Evolutionary conservation across 2,888 invertebrate species (phyloP), one percentile per base, ranked within the genome.

Genomic region (Anoncus sp.): DNA sequence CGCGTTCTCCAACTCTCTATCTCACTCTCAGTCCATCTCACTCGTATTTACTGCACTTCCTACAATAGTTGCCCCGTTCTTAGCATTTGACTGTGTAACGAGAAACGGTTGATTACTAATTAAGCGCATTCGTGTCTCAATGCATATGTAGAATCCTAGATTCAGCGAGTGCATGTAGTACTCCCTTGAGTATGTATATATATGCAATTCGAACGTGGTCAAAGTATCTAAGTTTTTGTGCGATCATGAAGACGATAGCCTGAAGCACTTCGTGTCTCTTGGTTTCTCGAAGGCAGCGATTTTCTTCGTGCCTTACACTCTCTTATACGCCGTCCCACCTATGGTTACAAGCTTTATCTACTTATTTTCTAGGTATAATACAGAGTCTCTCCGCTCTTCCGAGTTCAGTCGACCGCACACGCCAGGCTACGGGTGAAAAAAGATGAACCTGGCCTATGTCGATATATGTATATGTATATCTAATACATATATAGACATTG

Each of bases 31-130:
- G 20, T 45, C 62, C 47, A 6, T 55, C 62, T 31, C 38, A 51
- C 27, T 45, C 22, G 20, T 38, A 14, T 24, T 14, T 51, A 31
- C 67, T 55, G 1, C 31, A 72, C 47, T 55, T 72, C 65, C 59
- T 71, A 65, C 35, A 38, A 27, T 40, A 14, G 45, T 75, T 75
- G 59, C 65, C 60, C 16, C 45, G 16, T 47, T 66, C 35, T 66
- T 66, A 43, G 51, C 66, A 62, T 49, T 62, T 27, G 71, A 45
- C 51, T 71, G 38, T 38, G 45, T 40, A 77, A 77, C 72, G 55
- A 66, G 59, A 49, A 16, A 16, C 9, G 18, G 60, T 67, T 66
- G 76, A 77, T 77, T 72, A 72, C 72, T 72, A 77, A 71, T 77
- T 77, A 67, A 76, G 60, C 66, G 66, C 55, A 35, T 72, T 72